Evolutionary conservation across 2,888 invertebrate genomes (phyloP).

Genomic region (Eupithecia centaureata): DNA sequence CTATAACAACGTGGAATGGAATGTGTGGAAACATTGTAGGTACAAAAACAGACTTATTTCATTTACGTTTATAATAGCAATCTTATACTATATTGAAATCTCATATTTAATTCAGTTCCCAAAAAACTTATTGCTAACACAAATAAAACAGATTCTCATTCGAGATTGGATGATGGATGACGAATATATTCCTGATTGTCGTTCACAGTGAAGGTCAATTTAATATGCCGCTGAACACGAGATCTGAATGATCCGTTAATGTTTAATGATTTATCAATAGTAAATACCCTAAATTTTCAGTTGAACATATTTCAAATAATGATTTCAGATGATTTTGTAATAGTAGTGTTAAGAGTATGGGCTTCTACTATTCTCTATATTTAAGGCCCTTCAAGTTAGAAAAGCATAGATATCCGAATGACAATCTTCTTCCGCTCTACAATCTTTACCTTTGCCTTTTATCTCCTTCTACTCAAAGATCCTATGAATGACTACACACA

Average conservation of each 20-base stretch:
- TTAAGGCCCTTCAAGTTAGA: too few species aligned
- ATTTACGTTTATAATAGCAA: conserved; percentile 81
- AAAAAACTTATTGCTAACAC: conserved; percentile 33
- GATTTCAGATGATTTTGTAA: too few species aligned
- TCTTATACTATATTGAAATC: conserved; percentile 79
- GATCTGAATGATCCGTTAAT: conserved; percentile 8
- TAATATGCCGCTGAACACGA: conserved; percentile 16
- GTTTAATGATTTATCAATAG: conserved; percentile 7
- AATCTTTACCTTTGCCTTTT: too few species aligned
- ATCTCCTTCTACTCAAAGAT: too few species aligned
- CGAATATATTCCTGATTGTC: conserved; percentile 42
- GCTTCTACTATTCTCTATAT: too few species aligned
- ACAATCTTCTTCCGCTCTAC: neutral
- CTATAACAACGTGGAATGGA: neutral
- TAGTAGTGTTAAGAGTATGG: too few species aligned
- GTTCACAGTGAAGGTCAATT: conserved; percentile 49
- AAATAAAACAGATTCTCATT: conserved; percentile 14
- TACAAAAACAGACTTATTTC: conserved; percentile 62
- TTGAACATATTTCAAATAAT: too few species aligned
- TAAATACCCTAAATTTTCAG: too few species aligned
- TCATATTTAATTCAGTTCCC: conserved; percentile 76
- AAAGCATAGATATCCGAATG: too few species aligned
- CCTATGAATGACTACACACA: too few species aligned
- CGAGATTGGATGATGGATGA: conserved; percentile 24
- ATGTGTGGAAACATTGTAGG: neutral